A percentile compares a stretch with the other conserved stretches of the same genome.
These are phyloP conservation scores for Burhinus oedicnemus DNA, from an alignment of 2,113 vertebrate genomes.

Conservation along the genomic window DNA sequence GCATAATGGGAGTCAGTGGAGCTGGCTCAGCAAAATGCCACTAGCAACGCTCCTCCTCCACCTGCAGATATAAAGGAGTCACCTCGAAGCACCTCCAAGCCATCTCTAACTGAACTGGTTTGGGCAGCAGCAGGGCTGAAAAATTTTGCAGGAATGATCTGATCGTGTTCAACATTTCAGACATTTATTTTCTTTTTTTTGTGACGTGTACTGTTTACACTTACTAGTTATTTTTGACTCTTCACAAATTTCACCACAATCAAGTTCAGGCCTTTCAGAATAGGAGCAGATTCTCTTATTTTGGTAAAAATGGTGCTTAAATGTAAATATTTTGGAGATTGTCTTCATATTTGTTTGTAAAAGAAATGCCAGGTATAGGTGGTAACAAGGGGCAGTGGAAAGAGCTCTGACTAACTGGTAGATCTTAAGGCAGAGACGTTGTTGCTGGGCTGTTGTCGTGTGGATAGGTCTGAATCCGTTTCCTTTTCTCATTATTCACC, in stretches of 20 bases:
- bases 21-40: background rate
- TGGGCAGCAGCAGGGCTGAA: background rate
- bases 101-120: background rate
- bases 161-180: background rate
- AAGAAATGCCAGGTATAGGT: background rate
- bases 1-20: background rate
- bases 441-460: background rate
- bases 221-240: background rate
- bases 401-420: background rate
- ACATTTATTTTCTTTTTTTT: background rate
- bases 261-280: background rate
- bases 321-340: background rate
- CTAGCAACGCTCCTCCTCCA: background rate
- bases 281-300: background rate
- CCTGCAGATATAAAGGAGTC: background rate
- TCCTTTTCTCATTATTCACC: background rate
- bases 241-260: background rate
- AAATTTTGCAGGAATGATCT: background rate
- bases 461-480: background rate
- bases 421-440: background rate
- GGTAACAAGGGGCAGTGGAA: background rate
- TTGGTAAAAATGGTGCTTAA: background rate
- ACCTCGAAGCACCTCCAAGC: background rate
- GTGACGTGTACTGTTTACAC: rapidly evolving
- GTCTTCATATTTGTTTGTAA: background rate